A percentile compares a stretch with the other conserved stretches of the same genome.
Conservation (phyloP, 2,797 vertebrate genomes). For the Valencia hispanica region DNA sequence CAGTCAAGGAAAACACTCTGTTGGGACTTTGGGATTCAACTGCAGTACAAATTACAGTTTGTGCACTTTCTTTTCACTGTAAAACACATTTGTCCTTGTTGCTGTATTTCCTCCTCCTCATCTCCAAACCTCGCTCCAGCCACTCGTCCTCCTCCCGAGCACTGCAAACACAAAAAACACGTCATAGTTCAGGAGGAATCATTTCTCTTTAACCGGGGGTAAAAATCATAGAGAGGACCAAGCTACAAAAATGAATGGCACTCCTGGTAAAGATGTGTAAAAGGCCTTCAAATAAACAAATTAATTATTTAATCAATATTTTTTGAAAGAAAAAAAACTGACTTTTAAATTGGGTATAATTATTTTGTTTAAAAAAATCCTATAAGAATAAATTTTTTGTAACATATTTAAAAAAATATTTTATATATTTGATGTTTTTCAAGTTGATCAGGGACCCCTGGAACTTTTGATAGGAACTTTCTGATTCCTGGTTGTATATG, state of each 20-base stretch:
- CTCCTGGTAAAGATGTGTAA: not conserved
- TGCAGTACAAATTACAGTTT: conserved; percentile 4
- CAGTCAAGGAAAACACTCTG: not conserved
- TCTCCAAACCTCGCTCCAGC: conserved; percentile 86
- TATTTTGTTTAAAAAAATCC: no score
- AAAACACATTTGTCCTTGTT: conserved; percentile 89
- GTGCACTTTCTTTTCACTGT: conserved; percentile 70
- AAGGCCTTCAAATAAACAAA: not conserved
- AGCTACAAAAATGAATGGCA: not conserved
- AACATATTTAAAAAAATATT: no score
- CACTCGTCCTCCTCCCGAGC: conserved; percentile 90
- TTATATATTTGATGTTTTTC: no score
- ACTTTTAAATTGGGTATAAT: not conserved
- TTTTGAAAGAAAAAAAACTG: not conserved
- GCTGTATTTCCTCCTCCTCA: conserved; percentile 86
- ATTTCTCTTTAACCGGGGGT: not conserved
- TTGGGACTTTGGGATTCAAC: not conserved
- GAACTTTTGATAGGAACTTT: no score
- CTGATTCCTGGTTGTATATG: no score
- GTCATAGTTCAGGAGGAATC: not conserved
- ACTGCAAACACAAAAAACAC: conserved; percentile 65
- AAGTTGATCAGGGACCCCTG: no score
- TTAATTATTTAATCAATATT: not conserved
- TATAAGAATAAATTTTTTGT: no score
- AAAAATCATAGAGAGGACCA: not conserved